Evolutionary conservation across 2,888 invertebrate genomes (phyloP), one percentile per base, ranked within the genome.

Genomic region (Synergus umbraculus): DNA sequence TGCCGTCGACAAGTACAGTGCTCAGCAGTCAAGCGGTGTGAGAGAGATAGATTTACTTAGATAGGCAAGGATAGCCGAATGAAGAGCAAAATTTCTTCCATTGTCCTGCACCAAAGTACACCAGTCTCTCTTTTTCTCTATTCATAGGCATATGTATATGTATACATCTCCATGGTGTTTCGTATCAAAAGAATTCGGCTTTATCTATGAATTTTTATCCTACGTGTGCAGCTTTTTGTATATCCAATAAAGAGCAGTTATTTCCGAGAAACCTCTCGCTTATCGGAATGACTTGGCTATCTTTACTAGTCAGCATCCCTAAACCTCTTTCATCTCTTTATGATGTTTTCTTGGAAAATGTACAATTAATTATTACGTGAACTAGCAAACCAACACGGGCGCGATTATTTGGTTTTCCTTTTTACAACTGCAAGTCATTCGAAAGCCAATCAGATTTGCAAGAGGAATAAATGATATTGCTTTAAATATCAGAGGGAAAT

Each of bases 201-300:
- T 22, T 60, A 88, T 88, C 87, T 87, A 82, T 79, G 76, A 65
- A 82, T 85, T 86, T 84, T 88, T 85, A 88, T 87, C 83, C 85
- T 78, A 85, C 82, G 85, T 82, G 80, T 37, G 76, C 79, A 83
- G 77, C 46, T 49, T 8, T 60, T 78, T 73, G 69, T 82, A 82
- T 85, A 86, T 87, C 86, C 87, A 89, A 88, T 89, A 89, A 89
- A 90, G 87, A 88, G 83, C 87, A 89, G 88, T 88, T 88, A 90
- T 90, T 83, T 79, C 78, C 79, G 76, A 77, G 76, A 66, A 58
- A 76, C 46, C 66, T 78, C 76, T 79, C 79, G 78, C 77, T 49
- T 13, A 60, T 60, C 60, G n/a, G 22, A 10, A 22, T 60, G 60
- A 22, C 22, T 60, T 60, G n/a, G n/a, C 54, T 54, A 54, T 54